phyloP scores from a whole-genome alignment of 92 coral and sea anemone genomes.

The Siderastrea radians region DNA sequence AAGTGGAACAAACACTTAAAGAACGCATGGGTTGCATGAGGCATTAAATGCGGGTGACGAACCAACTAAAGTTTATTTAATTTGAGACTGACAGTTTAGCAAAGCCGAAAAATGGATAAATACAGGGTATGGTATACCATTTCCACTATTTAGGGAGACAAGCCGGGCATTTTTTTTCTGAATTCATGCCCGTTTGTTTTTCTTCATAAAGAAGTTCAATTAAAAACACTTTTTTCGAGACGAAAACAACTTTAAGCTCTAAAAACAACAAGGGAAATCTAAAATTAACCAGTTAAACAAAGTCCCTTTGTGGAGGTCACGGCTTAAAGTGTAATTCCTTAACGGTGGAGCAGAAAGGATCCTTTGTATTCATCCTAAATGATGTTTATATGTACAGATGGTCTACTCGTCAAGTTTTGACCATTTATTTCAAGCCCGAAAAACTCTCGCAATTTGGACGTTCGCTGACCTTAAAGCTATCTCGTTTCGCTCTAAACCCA shows the following conservation, averaged over 20 bases:
- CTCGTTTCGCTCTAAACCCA: constrained; percentile 38
- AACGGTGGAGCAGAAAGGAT: background rate
- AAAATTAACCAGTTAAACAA: constrained; percentile 38
- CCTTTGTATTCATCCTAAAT: background rate
- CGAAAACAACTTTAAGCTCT: constrained; percentile 27
- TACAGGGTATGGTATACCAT: background rate
- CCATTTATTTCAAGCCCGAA: background rate
- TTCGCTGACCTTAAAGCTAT: constrained; percentile 37
- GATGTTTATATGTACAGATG: constrained; percentile 8
- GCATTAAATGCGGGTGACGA: background rate
- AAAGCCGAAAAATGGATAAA: constrained; percentile 21
- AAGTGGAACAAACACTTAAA: background rate
- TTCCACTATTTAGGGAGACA: constrained; percentile 11
- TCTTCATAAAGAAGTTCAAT: background rate
- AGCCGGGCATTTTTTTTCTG: background rate
- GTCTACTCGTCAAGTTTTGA: constrained; percentile 22
- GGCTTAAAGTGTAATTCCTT: background rate
- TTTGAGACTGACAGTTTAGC: background rate
- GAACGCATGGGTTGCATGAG: background rate
- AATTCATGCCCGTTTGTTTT: constrained; percentile 8
- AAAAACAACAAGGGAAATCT: constrained; percentile 38
- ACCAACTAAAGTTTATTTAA: constrained; percentile 1
- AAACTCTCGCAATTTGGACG: background rate
- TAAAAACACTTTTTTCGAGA: constrained; percentile 24
- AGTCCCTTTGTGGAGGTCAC: constrained; percentile 11